These are phyloP conservation scores for Pseudomugil tenellus DNA, from an alignment of 2,797 vertebrate genomes.

Conservation along the genomic window DNA sequence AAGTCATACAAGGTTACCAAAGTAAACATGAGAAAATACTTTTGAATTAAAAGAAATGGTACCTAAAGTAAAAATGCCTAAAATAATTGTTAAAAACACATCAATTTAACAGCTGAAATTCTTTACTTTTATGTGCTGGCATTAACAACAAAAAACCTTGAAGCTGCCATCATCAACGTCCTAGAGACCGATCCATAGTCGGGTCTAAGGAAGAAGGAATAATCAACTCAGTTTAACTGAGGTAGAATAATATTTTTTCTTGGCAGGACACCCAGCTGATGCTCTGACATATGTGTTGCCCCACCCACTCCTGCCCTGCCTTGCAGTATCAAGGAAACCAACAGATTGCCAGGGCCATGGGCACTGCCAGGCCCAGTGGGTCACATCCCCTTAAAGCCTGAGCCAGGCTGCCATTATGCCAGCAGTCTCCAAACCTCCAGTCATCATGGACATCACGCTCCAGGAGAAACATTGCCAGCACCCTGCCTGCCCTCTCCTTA, in stretches of 20 bases:
- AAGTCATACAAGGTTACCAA: background rate
- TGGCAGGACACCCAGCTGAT: conserved; percentile 33
- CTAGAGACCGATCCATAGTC: background rate
- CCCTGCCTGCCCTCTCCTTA: conserved; percentile 35
- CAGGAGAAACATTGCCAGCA: conserved; percentile 46
- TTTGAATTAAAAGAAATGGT: background rate
- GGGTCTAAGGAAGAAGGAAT: background rate
- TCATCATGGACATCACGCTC: conserved; percentile 67
- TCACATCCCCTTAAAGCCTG: conserved; percentile 75
- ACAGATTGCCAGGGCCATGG: conserved; percentile 73
- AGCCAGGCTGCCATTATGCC: conserved; percentile 48
- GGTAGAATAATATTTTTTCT: background rate
- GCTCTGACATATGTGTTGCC: conserved; percentile 29
- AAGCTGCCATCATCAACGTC: background rate
- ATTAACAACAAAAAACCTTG: no score
- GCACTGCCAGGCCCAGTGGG: conserved; percentile 77
- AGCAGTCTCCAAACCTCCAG: conserved; percentile 40
- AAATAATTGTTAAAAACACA: no score
- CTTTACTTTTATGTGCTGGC: background rate
- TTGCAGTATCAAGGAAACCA: conserved; percentile 50
- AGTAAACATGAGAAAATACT: background rate
- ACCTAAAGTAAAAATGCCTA: background rate
- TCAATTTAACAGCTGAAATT: no score
- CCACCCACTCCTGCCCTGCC: conserved; percentile 20
- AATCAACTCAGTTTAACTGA: background rate